A percentile compares a stretch with the other conserved stretches of the same genome.
Evolutionary conservation across 2,888 invertebrate species (phyloP).

Genomic region (Drosophila limbata): DNA sequence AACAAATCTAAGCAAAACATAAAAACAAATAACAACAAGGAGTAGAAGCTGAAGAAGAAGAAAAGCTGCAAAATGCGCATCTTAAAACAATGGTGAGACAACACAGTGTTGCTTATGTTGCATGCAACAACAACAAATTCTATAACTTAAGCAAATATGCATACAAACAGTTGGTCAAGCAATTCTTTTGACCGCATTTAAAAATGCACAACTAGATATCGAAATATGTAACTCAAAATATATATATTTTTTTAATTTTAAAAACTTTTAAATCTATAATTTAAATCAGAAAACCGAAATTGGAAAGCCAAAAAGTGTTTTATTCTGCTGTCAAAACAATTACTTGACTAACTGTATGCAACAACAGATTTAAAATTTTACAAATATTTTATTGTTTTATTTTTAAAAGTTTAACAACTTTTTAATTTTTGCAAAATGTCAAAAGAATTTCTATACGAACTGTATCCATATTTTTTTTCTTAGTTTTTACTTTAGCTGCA

Average conservation of each 20-base stretch:
- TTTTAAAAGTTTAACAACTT: background rate
- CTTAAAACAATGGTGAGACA: conserved; percentile 83
- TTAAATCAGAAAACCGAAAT: too few species aligned
- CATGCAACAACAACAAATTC: conserved; percentile 14
- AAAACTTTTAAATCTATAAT: too few species aligned
- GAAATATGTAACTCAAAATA: too few species aligned
- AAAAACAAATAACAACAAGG: conserved; percentile 17
- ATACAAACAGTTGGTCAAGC: background rate
- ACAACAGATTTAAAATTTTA: background rate
- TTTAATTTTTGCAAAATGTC: background rate
- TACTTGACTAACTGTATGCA: background rate
- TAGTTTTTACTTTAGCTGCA: conserved; percentile 20
- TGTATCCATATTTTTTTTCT: background rate
- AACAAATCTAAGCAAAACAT: conserved; percentile 10
- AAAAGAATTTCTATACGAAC: background rate
- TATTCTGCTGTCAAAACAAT: too few species aligned
- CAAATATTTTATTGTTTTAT: background rate
- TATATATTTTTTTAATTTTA: too few species aligned
- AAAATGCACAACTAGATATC: too few species aligned
- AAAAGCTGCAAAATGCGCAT: conserved; percentile 76
- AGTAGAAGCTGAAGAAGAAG: background rate
- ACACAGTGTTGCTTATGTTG: background rate
- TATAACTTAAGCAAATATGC: conserved; percentile 10
- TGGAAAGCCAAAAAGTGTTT: too few species aligned
- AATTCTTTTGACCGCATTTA: background rate